Base-by-base conservation (phyloP, 2,113 vertebrate genomes). In the Pterocles orientalis region DNA sequence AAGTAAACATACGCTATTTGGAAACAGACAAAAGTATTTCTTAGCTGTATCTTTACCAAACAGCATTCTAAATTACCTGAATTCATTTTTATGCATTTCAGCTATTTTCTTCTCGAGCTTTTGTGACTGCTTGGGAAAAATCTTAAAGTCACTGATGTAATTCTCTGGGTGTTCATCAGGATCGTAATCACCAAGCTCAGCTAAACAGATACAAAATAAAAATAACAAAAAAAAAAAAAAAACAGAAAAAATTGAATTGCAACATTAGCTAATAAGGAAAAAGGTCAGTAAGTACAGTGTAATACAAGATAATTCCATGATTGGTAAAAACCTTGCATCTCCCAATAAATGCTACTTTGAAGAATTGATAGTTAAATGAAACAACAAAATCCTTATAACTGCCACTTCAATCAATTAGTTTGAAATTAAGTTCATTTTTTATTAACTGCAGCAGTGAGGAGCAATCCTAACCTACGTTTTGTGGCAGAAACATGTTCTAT, bases 41-140 rank as follows among this genome's bases (percentile, higher is more conserved):
- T 76, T 50, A 65, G 24, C 14, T 62, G 31, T 62, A 24, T 76
- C 14, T 76, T 75, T 71, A 65, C 28, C n/a, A 85, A 95, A 85
- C 5, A 56, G 69, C 26, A 76, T 66, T 80, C 9, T 24, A 68
- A 78, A 81, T 97, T 98, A 99, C 99, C 99, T 99, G 96, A 99
- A 98, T 97, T 99, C 99, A 56, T 98, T 99, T 98, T 98, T 99
- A 97, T 99, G 99, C 94, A 99, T 99, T 95, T 99, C 99, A 91
- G 98, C 98, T 91, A 99, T 99, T 98, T 99, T 99, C 97, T 98
- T 98, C 97, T 99, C 99, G 34, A 99, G 98, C 90, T 99, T 99
- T 95, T 99, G 99, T 47, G 99, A 99, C 78, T 99, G 99, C 97
- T 99, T 99, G 31, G 99, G 99, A 95, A 99, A 99, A 95, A 99